Conservation (phyloP, 2,113 vertebrate genomes). For the Boulengeromyrus knoepffleri region DNA sequence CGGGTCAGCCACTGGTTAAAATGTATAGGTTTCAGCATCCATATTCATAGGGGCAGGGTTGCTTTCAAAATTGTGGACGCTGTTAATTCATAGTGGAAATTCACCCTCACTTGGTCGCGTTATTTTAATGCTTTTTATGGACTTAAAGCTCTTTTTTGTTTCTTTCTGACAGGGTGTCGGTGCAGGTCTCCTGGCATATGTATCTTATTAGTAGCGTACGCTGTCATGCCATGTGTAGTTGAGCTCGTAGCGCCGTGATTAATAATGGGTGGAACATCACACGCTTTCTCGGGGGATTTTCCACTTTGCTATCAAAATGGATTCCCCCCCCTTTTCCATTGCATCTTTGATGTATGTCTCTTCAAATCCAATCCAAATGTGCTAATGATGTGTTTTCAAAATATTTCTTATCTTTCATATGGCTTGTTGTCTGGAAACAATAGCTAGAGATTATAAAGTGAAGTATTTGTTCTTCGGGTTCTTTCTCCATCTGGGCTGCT, state of each 20-base stretch:
- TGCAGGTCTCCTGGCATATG: conserved; percentile 31
- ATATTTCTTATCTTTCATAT: conserved; percentile 36
- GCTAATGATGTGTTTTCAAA: conserved; percentile 38
- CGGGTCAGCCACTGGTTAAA: neutral
- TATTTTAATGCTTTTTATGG: neutral
- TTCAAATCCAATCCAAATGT: conserved; percentile 43
- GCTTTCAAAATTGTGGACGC: neutral
- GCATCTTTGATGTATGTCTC: conserved; percentile 38
- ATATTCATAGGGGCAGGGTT: neutral
- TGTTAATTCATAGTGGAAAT: neutral
- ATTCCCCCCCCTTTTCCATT: neutral
- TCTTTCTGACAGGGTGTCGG: neutral
- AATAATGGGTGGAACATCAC: conserved; percentile 40
- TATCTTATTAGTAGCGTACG: conserved; percentile 37
- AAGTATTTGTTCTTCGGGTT: neutral
- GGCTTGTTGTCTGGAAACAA: conserved; percentile 32
- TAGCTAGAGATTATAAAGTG: conserved; percentile 20
- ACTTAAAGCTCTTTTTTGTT: neutral
- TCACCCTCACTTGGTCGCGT: neutral
- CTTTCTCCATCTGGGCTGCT: neutral
- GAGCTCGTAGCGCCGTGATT: conserved; percentile 42
- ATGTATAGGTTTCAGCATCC: neutral
- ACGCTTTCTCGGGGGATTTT: conserved; percentile 29
- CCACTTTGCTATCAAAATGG: conserved; percentile 32
- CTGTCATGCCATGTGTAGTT: conserved; percentile 39